Evolutionary conservation across 1,140 invertebrate genomes (phyloP), one percentile per base, ranked within the genome.

Genomic region (Heliconius nattereri): DNA sequence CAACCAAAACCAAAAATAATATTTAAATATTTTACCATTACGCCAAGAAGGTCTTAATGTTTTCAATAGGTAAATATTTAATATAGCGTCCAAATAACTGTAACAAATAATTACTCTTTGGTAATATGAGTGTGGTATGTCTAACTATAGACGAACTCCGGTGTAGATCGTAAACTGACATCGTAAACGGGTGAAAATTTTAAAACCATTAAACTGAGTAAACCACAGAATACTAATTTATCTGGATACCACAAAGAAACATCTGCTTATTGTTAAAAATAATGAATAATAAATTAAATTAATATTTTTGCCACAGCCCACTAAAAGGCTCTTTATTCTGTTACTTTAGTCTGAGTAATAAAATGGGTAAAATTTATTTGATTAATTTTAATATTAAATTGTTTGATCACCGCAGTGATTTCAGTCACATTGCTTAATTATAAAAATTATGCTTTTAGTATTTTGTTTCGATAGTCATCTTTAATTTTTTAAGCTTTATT

Each of bases 131-230:
- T 76, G 71, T 73, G 74, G 70, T 80, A 35, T 76, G 75, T 76
- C 78, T 71, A 13, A 73, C 32, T 73, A 40, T 71, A 37, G 40
- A 35, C 74, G 73, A 73, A 57, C 78, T 37, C 60, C 66, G 77
- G 66, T 60, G 32, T 72, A 74, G 70, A 54, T 81, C 82, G 71
- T 84, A 84, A 84, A 84, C 54, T 37, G 37, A 57, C 40, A 52
- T 81, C 72, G 70, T 77, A 85, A 85, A 89, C 85, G 77, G 73
- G 73, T 75, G 75, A 73, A 80, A 83, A 80, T 75, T 82, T 82
- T 82, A 54, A 54, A 76, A 45, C 78, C 52, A 70, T 79, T 76
- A 75, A 79, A 73, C 73, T 72, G 52, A 35, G 66, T 32, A 35
- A 75, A 26, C 78, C 76, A 26, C 78, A 73, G 73, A 80, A 78